Evolutionary conservation across 2,888 invertebrate genomes (phyloP), one percentile per base, ranked within the genome.

Genomic region (Drosophila diplacantha): DNA sequence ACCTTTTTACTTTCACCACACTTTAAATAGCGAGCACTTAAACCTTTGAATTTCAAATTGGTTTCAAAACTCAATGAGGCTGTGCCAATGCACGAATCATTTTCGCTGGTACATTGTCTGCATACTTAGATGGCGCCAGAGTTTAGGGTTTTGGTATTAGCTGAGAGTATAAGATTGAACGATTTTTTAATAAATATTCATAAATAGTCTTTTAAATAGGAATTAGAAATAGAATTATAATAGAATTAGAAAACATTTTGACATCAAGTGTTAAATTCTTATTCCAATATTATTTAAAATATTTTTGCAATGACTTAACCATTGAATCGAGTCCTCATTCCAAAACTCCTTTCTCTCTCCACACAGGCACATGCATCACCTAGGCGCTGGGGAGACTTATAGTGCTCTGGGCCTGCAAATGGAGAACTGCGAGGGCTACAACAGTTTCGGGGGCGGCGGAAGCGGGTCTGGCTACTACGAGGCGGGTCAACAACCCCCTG

Each of bases 401-500:
- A 85, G 84, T 32, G 84, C 86, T 1, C 76, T 86, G 8, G 86
- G 86, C 0, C 72, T 86, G 44, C 87, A 86, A 57, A 86, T 86
- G 78, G 87, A 87, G 50, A 86, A 85, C 56, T 86, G 87, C 59
- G 86, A 86, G 38, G 81, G 76, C 34, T 86, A 87, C 70, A 81
- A 75, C 31, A 84, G 76, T 32, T 86, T 85, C 38, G 76, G 78
- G 34, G 75, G 74, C 41, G 73, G 73, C 12, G 43, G 72, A 56
- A 24, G 41, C 29, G 24, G 52, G 24, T 73, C 51, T 16, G 76
- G 76, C 11, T 83, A 83, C 56, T 86, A 86, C 35, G 86, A 86
- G 35, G 67, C 79, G n/a, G 60, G 73, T 29, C 89, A 61, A 87
- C 90, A 85, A 85, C 90, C 85, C 71, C 80, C 75, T 67, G 64